Conservation (phyloP, 2,797 vertebrate species). For the Lepidocolaptes lacrymiger region DNA sequence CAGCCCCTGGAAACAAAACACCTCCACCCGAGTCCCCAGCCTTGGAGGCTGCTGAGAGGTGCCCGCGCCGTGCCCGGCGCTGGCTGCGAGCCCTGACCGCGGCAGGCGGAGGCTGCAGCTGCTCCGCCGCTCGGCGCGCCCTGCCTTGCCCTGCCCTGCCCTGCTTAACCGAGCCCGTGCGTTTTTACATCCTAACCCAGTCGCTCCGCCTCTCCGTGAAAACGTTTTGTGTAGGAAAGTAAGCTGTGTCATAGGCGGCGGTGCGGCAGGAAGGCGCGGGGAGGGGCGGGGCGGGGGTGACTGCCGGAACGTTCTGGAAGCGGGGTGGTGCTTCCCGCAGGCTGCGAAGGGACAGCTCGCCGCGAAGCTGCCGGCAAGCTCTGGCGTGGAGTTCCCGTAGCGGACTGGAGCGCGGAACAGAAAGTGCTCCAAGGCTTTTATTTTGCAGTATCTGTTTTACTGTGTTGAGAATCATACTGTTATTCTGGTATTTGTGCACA, state of each 20-base stretch:
- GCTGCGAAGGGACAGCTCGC: background rate
- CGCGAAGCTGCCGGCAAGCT: background rate
- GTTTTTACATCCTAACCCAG: background rate
- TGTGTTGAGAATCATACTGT: background rate
- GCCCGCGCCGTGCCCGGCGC: background rate
- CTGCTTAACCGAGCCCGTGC: rapidly evolving
- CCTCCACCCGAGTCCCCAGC: too few relatives aligned
- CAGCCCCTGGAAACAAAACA: background rate
- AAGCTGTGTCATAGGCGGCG: background rate
- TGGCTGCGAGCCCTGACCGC: background rate
- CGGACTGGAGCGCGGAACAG: background rate
- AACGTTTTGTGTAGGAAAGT: background rate
- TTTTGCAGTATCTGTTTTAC: background rate
- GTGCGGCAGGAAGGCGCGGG: background rate
- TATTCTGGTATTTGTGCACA: background rate
- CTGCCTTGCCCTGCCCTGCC: background rate
- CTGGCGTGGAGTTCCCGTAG: rapidly evolving
- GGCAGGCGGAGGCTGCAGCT: background rate
- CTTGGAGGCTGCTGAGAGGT: background rate
- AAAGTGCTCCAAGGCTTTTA: background rate
- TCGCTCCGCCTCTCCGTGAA: background rate
- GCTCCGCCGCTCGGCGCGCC: background rate
- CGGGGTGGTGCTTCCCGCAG: slow-evolving; percentile 25
- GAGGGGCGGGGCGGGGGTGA: background rate
- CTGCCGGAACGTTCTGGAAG: slow-evolving; percentile 57